A percentile compares a stretch with the other conserved stretches of the same genome.
These are phyloP conservation scores for Porites evermanni DNA, from an alignment of 92 coral and sea anemone species.

Conservation along the genomic window DNA sequence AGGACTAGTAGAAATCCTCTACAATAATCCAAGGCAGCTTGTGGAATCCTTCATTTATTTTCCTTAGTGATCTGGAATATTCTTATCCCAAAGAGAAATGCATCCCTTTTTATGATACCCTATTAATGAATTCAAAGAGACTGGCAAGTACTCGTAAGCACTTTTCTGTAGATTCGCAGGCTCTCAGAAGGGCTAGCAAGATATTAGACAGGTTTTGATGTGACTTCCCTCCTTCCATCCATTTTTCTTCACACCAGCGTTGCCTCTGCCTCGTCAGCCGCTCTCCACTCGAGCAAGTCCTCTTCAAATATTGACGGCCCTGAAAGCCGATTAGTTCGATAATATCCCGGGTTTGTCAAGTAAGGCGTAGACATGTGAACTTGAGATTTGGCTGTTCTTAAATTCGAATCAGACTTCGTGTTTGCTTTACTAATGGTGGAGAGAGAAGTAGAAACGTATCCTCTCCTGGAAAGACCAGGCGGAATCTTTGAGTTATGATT, in stretches of 20 bases:
- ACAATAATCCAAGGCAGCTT: neutral
- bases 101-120: too few relatives aligned
- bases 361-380: constrained; percentile 64
- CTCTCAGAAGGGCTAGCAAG: neutral
- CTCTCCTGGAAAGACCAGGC: constrained; percentile 62
- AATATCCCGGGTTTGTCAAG: constrained; percentile 57
- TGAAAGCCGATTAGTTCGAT: constrained; percentile 58
- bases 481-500: constrained; percentile 59
- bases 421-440: constrained; percentile 41
- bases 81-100: too few relatives aligned
- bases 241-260: constrained; percentile 66
- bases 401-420: constrained; percentile 4
- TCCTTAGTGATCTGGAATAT: too few relatives aligned
- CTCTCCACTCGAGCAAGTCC: constrained; percentile 77
- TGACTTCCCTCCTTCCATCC: neutral
- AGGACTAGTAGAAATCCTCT: neutral
- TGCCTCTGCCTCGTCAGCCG: constrained; percentile 71
- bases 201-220: neutral
- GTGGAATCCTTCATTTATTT: neutral
- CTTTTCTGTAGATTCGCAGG: neutral
- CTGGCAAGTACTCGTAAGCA: neutral
- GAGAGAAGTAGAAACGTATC: constrained; percentile 73
- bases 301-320: constrained; percentile 75
- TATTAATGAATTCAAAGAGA: too few relatives aligned
- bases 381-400: constrained; percentile 69